These are phyloP conservation scores for Coregonus suidteri DNA, from an alignment of 2,797 vertebrate genomes.

Conservation along the genomic window DNA sequence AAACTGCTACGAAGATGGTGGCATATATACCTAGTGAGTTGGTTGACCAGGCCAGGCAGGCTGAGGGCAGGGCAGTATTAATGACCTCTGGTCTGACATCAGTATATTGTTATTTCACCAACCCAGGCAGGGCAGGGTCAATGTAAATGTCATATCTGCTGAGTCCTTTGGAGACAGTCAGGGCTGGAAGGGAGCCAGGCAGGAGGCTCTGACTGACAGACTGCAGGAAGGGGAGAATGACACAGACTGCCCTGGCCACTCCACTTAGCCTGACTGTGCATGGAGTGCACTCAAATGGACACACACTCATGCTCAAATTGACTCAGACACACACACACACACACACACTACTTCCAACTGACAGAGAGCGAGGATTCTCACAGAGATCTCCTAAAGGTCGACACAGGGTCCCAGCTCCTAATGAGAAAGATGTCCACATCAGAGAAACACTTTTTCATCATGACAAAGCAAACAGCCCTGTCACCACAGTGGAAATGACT, in stretches of 20 bases:
- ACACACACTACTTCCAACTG: neutral
- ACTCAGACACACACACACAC: neutral
- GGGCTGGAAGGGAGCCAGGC: slow-evolving; percentile 13
- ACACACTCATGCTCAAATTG: neutral
- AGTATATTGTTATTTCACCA: neutral
- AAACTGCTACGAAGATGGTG: neutral
- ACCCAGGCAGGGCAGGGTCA: neutral
- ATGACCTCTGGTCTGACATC: neutral
- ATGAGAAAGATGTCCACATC: slow-evolving; percentile 62
- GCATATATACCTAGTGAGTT: neutral
- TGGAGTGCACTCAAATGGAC: neutral
- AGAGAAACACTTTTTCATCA: slow-evolving; percentile 45
- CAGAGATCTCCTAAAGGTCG: slow-evolving; percentile 51
- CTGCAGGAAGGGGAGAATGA: slow-evolving; percentile 35
- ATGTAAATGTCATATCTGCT: neutral
- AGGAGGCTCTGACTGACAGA: slow-evolving; percentile 45
- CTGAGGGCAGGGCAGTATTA: neutral
- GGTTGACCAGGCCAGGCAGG: neutral
- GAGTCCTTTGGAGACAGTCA: slow-evolving; percentile 35
- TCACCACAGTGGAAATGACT: slow-evolving; percentile 46
- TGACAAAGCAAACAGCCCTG: slow-evolving; percentile 38
- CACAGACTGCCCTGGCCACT: slow-evolving; percentile 23
- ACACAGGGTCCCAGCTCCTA: slow-evolving; percentile 35
- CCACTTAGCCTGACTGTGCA: slow-evolving; percentile 14
- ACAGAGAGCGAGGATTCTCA: no score